Base-by-base conservation (phyloP, 2,113 vertebrate genomes). In the Neogobius melanostomus region DNA sequence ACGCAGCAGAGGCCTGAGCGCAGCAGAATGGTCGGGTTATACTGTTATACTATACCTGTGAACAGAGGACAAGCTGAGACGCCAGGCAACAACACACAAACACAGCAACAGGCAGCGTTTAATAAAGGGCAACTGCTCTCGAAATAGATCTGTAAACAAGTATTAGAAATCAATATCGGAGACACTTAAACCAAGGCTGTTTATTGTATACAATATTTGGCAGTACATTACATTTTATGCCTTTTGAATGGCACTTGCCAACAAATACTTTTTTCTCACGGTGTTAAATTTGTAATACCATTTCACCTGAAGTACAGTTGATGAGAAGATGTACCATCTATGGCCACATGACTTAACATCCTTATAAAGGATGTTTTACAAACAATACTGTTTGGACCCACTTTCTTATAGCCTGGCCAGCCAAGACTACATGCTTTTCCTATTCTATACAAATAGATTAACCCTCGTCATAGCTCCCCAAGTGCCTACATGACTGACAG, bases 61-160 rank as follows among this genome's bases (percentile, higher is more conserved):
- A 66, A 69, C 9, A 64, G 62, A 56, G 83, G 71, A 82, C 82
- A 53, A 68, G 74, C 76, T 72, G 77, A 76, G 69, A 74, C 16
- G 45, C 6, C 64, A 67, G 68, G 46, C 46, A 80, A 88, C 85
- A 89, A 88, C 84, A 89, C 87, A 75, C 82, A 86, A 86, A 89
- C 88, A 91, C 83, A 77, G 88, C 85, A 88, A 91, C 88, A 81
- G 85, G 81, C 66, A 45, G 79, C 86, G 81, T 87, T 76, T 71
- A 56, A 77, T 85, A 71, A 64, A 86, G 74, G 7, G 68, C 42
- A 71, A 64, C 54, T 63, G 28, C 28, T 36, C 28, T 36, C 28
- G 28, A 36, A 36, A 36, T 36, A 36, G 28, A 36, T 36, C 28
- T 36, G 28, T 36, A 36, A 36, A 36, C 28, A 36, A 36, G 28